These are phyloP conservation scores for Dynastes grantii DNA, from an alignment of 2,888 invertebrate species.

Conservation along the genomic window DNA sequence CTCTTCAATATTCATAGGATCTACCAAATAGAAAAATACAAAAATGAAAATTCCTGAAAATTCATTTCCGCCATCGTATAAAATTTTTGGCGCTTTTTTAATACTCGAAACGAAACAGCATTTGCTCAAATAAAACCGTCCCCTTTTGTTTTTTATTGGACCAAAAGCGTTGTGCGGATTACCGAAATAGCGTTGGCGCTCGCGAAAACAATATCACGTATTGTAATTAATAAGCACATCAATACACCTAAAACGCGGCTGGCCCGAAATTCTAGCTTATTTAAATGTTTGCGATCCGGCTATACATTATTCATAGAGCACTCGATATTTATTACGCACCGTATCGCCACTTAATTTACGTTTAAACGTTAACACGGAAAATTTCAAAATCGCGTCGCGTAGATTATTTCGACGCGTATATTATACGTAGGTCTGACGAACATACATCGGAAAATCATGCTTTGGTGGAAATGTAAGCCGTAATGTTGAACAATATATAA, in stretches of 20 bases:
- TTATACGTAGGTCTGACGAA: too few species aligned
- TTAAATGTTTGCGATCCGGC: slow-evolving; percentile 13
- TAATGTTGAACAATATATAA: too few species aligned
- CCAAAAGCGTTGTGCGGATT: not conserved
- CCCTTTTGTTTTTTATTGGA: not conserved
- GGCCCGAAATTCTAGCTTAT: slow-evolving; percentile 15
- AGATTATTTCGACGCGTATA: not conserved
- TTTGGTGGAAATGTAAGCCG: too few species aligned
- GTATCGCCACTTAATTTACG: slow-evolving; percentile 5
- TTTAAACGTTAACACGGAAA: slow-evolving; percentile 11
- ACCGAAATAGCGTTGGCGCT: slow-evolving; percentile 1
- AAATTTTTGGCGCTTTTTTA: too few species aligned
- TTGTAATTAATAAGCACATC: slow-evolving; percentile 20
- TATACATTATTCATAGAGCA: slow-evolving; percentile 14
- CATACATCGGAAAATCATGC: too few species aligned
- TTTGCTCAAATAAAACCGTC: too few species aligned
- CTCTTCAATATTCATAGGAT: too few species aligned
- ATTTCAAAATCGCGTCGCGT: not conserved
- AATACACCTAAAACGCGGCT: not conserved
- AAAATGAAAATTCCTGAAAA: too few species aligned
- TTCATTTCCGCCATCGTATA: too few species aligned
- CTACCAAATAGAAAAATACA: too few species aligned
- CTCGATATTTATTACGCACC: slow-evolving; percentile 9
- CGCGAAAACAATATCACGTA: slow-evolving; percentile 9
- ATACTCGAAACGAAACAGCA: not conserved